Evolutionary conservation across 2,113 vertebrate genomes (phyloP).

Genomic region (Phylloscopus trochilus): DNA sequence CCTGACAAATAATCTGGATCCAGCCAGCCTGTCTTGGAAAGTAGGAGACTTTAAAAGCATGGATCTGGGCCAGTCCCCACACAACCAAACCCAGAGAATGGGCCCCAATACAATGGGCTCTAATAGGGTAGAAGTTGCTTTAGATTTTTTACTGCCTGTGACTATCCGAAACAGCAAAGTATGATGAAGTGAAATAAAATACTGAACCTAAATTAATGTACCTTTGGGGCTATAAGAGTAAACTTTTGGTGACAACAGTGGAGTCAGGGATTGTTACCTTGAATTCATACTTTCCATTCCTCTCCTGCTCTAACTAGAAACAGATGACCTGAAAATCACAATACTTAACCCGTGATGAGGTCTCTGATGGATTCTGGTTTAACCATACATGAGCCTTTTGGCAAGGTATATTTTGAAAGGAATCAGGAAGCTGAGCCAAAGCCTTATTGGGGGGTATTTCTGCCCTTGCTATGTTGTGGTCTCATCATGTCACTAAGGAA

Average conservation of each 20-base stretch:
- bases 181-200: not conserved
- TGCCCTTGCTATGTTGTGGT: conserved; percentile 46
- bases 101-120: not conserved
- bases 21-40: not conserved
- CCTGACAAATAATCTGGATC: not conserved
- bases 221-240: not conserved
- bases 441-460: conserved; percentile 42
- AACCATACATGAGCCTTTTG: conserved; percentile 37
- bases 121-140: not conserved
- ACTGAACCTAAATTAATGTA: not conserved
- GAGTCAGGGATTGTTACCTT: not conserved
- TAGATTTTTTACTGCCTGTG: not conserved
- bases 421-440: conserved; percentile 38
- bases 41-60: not conserved
- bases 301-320: not conserved
- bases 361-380: conserved; percentile 50
- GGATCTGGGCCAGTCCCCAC: not conserved
- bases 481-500: conserved; percentile 65
- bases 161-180: not conserved
- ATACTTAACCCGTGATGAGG: not conserved
- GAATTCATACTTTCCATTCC: not conserved
- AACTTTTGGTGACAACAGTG: not conserved
- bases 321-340: not conserved
- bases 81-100: not conserved
- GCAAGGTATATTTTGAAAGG: conserved; percentile 37